These are phyloP conservation scores for Idaea biselata DNA, from an alignment of 2,888 invertebrate species.

Conservation along the genomic window DNA sequence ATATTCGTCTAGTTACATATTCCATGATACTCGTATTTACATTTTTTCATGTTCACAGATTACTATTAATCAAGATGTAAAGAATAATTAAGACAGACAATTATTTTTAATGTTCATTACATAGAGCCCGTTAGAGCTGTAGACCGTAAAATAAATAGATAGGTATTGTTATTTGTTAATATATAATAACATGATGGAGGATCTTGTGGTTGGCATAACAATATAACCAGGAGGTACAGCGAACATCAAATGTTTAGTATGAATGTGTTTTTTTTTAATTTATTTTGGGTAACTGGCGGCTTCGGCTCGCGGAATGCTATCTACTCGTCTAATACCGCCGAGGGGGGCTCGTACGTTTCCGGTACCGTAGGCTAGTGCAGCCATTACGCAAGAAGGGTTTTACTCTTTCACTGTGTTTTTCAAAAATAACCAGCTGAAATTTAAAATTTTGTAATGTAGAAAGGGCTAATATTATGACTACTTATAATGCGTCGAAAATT, in stretches of 20 bases:
- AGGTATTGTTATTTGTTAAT: conserved; percentile 38
- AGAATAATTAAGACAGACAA: conserved; percentile 27
- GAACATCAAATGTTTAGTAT: background rate
- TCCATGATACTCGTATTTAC: conserved; percentile 33
- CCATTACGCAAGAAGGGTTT: too few species aligned
- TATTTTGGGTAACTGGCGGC: too few species aligned
- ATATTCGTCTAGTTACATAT: conserved; percentile 15
- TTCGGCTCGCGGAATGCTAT: too few species aligned
- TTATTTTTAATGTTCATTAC: conserved; percentile 36
- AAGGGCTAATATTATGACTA: too few species aligned
- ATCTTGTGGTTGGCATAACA: background rate
- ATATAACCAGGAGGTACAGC: background rate
- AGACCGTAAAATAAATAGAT: conserved; percentile 54
- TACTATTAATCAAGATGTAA: conserved; percentile 26
- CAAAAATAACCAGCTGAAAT: too few species aligned
- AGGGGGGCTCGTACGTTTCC: too few species aligned
- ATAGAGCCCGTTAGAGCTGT: conserved; percentile 32
- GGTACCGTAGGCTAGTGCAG: too few species aligned
- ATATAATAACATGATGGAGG: conserved; percentile 15
- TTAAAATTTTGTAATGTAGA: too few species aligned
- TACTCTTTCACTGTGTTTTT: too few species aligned
- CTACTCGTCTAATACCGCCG: too few species aligned
- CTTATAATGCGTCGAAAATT: too few species aligned
- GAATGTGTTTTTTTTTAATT: too few species aligned
- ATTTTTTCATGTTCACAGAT: conserved; percentile 32